Percentiles rank a stretch among this genome's conserved stretches.
phyloP scores from a whole-genome alignment of 2,797 vertebrate genomes.

The Halcyon badia region DNA sequence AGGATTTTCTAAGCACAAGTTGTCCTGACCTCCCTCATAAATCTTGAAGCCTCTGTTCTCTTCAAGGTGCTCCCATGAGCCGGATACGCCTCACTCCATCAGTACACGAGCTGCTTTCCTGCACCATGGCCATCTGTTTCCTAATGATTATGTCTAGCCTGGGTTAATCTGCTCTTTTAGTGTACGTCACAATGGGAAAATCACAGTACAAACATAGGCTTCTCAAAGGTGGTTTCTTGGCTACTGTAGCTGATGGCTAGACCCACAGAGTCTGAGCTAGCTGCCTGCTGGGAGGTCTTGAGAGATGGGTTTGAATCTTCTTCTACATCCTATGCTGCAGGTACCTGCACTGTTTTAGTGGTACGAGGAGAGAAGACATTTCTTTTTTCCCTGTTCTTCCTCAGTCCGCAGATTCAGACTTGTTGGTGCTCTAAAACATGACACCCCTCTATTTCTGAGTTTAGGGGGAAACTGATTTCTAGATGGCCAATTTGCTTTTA shows the following conservation, averaged over 20 bases:
- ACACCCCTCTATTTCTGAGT: neutral
- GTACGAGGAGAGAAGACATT: neutral
- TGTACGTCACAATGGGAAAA: neutral
- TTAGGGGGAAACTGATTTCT: neutral
- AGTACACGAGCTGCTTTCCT: neutral
- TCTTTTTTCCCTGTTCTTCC: neutral
- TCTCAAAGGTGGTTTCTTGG: neutral
- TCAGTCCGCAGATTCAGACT: neutral
- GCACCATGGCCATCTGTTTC: slow-evolving; percentile 36
- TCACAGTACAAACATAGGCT: neutral
- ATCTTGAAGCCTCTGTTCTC: neutral
- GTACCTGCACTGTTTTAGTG: neutral
- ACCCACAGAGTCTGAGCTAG: accelerated
- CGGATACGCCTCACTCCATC: neutral
- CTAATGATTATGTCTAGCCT: neutral
- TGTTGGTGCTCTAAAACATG: neutral
- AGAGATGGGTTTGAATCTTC: neutral
- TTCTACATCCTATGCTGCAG: neutral
- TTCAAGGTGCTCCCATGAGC: neutral
- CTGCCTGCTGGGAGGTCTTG: neutral
- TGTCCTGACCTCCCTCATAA: slow-evolving; percentile 18
- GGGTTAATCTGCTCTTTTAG: slow-evolving; percentile 25
- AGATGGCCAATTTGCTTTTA: neutral
- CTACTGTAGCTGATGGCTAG: neutral
- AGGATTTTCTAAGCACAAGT: slow-evolving; percentile 10